Base-by-base conservation (phyloP, 2,888 invertebrate genomes). In the Cacoxenus indagator region DNA sequence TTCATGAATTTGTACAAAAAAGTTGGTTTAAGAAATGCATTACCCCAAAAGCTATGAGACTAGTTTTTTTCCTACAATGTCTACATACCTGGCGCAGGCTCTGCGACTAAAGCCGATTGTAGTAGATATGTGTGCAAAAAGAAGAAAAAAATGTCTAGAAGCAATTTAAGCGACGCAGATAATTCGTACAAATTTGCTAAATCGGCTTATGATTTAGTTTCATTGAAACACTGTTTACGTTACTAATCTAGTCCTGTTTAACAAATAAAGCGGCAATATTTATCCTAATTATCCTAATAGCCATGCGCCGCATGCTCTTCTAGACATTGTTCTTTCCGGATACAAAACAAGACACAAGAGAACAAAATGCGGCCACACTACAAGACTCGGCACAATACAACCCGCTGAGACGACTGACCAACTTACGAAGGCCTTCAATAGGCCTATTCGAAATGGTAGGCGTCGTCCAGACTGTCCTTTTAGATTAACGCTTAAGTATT, bases 231-330 rank as follows among this genome's bases (percentile, higher is more conserved):
- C 79, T 85, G 84, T 84, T 85, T 85, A 84, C 76, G 83, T 81
- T 83, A 83, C 77, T 81, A 84, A 85, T 85, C 84, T 84, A 79
- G 79, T 81, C 84, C 83, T 85, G 84, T 85, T 85, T 85, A 80
- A 77, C 84, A 85, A 85, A 85, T 84, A 85, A 84, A 84, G 85
- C 78, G 76, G 76, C 84, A 84, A 85, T 85, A 82, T 85, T 85
- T 82, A 76, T 76, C 75, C 78, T 75, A 84, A 78, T 78, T 77
- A 78, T 79, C 76, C 77, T 75, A 76, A 84, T 78, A 78, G 74
- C 74, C 78, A 81, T 75, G 73, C 71, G 75, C 70, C 75, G 72
- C 57, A 27, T 6, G 14, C 45, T 64, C 46, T 67, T 29, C 71
- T 71, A 72, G 43, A 9, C 24, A 17, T 61, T 59, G 31, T 59